These are phyloP conservation scores for Coregonus sp. DNA, from an alignment of 2,797 vertebrate genomes.

Conservation along the genomic window DNA sequence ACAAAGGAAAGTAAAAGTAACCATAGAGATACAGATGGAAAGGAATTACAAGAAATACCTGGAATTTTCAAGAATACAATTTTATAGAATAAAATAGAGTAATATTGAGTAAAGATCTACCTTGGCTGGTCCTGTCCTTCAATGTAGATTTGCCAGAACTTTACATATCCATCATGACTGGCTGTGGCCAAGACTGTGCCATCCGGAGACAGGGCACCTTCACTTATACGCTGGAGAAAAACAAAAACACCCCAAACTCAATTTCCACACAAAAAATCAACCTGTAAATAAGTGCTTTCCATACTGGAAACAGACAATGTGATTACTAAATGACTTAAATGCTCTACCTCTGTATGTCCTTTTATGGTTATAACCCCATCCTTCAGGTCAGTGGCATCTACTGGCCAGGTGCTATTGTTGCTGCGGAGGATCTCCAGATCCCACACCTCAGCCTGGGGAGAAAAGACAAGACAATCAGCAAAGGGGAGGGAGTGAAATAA, in stretches of 20 bases:
- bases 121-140: conserved; percentile 93
- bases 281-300: background rate
- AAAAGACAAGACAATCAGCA: background rate
- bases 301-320: background rate
- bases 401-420: conserved; percentile 86
- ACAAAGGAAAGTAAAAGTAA: conserved; percentile 3
- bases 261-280: background rate
- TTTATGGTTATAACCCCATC: conserved; percentile 93
- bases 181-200: conserved; percentile 96
- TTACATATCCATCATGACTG: conserved; percentile 95
- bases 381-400: conserved; percentile 86
- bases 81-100: background rate
- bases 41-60: background rate
- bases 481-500: background rate
- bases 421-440: conserved; percentile 90
- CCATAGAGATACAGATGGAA: background rate
- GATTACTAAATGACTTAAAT: background rate
- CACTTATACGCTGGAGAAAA: conserved; percentile 84
- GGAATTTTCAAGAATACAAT: background rate
- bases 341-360: conserved; percentile 88
- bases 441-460: conserved; percentile 92
- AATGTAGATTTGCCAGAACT: conserved; percentile 99
- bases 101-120: conserved; percentile 59
- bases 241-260: background rate
- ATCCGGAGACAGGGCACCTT: conserved; percentile 96